Conservation (phyloP, 1,140 invertebrate genomes). For the Chironomus tepperi region DNA sequence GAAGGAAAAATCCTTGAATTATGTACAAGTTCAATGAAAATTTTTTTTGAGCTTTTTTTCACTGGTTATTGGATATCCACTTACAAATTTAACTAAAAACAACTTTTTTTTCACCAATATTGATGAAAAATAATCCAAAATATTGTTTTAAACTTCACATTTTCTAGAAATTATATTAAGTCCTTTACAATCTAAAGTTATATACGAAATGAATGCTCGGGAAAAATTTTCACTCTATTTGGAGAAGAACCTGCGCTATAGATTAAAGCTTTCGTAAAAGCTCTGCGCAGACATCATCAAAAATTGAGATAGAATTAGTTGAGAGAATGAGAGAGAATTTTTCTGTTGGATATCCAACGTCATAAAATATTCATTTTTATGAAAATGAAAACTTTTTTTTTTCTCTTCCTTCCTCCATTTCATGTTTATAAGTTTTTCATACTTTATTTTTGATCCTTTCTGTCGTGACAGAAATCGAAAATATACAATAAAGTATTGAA, state of each 20-base stretch:
- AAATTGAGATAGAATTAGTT: background rate
- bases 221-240: background rate
- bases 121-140: background rate
- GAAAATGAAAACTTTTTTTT: constrained; percentile 1
- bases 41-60: too few species aligned
- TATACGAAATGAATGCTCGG: background rate
- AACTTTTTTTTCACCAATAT: too few species aligned
- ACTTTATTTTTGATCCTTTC: too few species aligned
- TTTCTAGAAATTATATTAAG: background rate
- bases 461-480: too few species aligned
- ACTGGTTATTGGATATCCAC: too few species aligned
- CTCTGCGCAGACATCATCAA: constrained; percentile 3
- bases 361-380: constrained; percentile 15
- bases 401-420: background rate
- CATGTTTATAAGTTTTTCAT: too few species aligned
- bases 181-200: background rate
- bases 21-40: background rate
- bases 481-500: too few species aligned
- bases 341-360: background rate
- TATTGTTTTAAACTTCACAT: background rate
- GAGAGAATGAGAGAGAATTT: background rate
- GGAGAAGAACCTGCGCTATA: constrained; percentile 1
- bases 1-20: background rate
- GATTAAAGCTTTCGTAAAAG: background rate
- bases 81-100: too few species aligned